A percentile compares a stretch with the other conserved stretches of the same genome.
Conservation (phyloP, 2,113 vertebrate species). For the Pelvicachromis taeniatus region DNA sequence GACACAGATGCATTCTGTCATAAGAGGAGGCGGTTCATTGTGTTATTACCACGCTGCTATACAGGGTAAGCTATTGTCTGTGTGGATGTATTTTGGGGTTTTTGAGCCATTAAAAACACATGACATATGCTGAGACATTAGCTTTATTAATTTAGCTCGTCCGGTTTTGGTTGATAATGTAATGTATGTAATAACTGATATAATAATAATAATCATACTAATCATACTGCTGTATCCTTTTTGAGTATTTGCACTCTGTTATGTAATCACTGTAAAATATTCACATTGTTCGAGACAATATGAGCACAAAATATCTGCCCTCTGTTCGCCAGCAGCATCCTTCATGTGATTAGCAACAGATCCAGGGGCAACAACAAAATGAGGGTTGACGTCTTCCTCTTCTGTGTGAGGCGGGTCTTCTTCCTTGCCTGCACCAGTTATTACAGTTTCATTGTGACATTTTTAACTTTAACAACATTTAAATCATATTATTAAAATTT, state of each 20-base stretch:
- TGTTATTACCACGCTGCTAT: too few species aligned
- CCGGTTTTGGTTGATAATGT: not conserved
- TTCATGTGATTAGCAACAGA: constrained; percentile 24
- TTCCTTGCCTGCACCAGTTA: not conserved
- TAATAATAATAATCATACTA: not conserved
- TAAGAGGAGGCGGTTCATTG: not conserved
- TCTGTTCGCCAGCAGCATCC: not conserved
- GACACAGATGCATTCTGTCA: not conserved
- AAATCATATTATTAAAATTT: constrained; percentile 43
- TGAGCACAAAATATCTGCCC: not conserved
- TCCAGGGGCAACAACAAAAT: constrained; percentile 40
- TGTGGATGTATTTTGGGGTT: not conserved
- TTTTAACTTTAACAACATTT: constrained; percentile 42
- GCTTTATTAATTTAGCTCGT: not conserved
- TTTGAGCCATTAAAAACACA: not conserved
- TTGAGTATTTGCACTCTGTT: not conserved
- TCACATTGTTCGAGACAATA: not conserved
- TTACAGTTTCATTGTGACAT: constrained; percentile 26
- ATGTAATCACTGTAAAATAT: not conserved
- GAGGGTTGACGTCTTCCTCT: not conserved
- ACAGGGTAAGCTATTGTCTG: not conserved
- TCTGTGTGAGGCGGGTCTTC: not conserved
- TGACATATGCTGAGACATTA: not conserved
- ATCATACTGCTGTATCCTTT: not conserved
- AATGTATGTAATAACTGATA: not conserved